Evolutionary conservation across 1,140 invertebrate species (phyloP), one percentile per base, ranked within the genome.

Genomic region (Listronotus bonariensis): DNA sequence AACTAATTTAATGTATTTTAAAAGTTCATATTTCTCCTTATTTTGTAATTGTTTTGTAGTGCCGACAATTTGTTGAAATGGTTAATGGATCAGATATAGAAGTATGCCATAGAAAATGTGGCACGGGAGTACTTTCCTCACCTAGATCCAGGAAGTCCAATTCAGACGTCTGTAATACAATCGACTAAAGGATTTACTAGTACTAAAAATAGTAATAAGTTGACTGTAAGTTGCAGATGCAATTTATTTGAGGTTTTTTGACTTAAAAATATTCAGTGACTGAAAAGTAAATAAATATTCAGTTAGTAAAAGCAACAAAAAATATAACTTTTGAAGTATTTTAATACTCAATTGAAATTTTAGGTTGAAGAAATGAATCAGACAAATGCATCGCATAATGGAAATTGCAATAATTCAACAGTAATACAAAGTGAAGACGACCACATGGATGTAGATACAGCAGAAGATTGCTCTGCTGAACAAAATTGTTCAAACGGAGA

Each of bases 51-150:
- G 5, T 20, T 1, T 63, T 63, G 10, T 52, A 65, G 80, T 97
- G 95, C 81, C 88, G 97, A 69, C 96, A 99, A 82, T 99, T 99
- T 82, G 92, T 99, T 20, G 97, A 99, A 82, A 92, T 92, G 91
- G 89, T 92, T 53, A 92, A 92, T 78, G 91, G 91, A 52, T 87
- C 89, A 43, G 91, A 93, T 78, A 86, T 89, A 12, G 88, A 90
- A 80, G 83, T 88, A 45, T 80, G 80, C 70, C 68, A 72, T 49
- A 68, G 76, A 51, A 71, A 72, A 49, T 76, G 68, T 60, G 68
- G 67, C 20, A 54, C 55, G 8, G 43, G 67, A 26, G 38, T 53
- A 45, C 65, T 75, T 61, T 74, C 49, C 34, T 70, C 71, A 43
- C 64, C 71, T 61, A 79, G 79, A 75, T n/a, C 66, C 78, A 32